Base-by-base conservation (phyloP, 2,888 invertebrate genomes). In the Protophormia terraenovae region DNA sequence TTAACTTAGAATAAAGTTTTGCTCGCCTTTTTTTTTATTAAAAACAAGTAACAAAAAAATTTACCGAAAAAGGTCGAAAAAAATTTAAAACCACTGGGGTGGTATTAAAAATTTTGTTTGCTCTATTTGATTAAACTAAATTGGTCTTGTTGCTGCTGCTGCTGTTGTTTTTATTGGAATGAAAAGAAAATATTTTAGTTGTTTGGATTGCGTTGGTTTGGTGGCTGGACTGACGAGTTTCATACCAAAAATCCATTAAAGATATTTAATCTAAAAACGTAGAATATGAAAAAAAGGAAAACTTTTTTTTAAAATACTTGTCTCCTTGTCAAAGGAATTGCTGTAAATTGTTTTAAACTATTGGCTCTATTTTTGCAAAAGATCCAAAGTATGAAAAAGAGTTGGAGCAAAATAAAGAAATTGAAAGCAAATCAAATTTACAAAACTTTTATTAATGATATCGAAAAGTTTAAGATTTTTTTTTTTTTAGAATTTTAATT, bases 121-220 rank as follows among this genome's bases (percentile, higher is more conserved):
- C 24, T 62, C 19, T 50, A 45, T 47, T 58, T 77, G 45, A 67
- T 60, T 60, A 58, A 77, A 69, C 60, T 60, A 50, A 69, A 78
- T 60, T 60, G 67, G 38, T 60, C 35, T 35, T 45, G 38, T 76
- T 76, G 32, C 35, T 55, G 72, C 16, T 35, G 22, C 32, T 47
- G 22, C 3, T 50, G 22, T 22, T 10, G 10, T 50, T 50, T 12
- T 1, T 12, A 16, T 16, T 4, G 1, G 5, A 1, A 50, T 12
- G 12, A 50, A 50, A 19, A 6, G 8, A 1, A 47, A 19, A 16
- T 6, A 45, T 45, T 45, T 45, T 12, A 19, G 47, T 47, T 47
- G 19, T 7, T 12, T 5, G 41, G 41, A 10, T 10, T 10, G 41
- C 14, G 14, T 41, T 35, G 35, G 47, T 19, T 47, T 16, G 8